Percentiles rank a stretch among this genome's conserved stretches.
Conservation (phyloP, 2,113 vertebrate species). For the Fregata magnificens region DNA sequence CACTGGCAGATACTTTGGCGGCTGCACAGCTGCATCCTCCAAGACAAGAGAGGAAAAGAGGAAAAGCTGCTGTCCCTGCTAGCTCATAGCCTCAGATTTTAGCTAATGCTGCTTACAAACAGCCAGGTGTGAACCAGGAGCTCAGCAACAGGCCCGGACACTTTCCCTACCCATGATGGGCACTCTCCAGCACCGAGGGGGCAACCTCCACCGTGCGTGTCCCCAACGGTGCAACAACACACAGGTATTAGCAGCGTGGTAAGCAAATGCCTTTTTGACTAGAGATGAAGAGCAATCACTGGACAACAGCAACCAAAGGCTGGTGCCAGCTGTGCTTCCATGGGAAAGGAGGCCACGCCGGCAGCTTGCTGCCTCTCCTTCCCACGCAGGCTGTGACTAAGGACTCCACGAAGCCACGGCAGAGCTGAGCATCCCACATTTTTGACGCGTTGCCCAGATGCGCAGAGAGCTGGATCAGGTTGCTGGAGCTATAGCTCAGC, state of each 20-base stretch:
- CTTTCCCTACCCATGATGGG: fast-evolving
- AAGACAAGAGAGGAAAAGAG: neutral
- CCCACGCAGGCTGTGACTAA: neutral
- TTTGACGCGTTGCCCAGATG: neutral
- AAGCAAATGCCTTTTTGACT: neutral
- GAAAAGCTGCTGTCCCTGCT: neutral
- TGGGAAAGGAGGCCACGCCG: neutral
- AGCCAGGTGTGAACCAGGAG: neutral
- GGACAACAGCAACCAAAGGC: neutral
- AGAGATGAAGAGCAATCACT: neutral
- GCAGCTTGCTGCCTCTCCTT: neutral
- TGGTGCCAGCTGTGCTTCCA: neutral
- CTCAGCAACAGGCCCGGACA: neutral
- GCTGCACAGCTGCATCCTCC: neutral
- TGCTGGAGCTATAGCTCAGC: neutral
- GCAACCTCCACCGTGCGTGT: neutral
- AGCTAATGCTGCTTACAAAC: neutral
- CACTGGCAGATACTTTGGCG: neutral
- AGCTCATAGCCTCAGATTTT: neutral
- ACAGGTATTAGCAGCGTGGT: fast-evolving
- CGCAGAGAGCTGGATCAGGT: neutral
- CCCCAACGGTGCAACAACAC: neutral
- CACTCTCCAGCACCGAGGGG: neutral
- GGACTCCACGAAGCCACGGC: neutral
- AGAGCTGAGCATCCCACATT: neutral